Conservation (phyloP, 1,140 invertebrate species). For the Drosophila nikananu region DNA sequence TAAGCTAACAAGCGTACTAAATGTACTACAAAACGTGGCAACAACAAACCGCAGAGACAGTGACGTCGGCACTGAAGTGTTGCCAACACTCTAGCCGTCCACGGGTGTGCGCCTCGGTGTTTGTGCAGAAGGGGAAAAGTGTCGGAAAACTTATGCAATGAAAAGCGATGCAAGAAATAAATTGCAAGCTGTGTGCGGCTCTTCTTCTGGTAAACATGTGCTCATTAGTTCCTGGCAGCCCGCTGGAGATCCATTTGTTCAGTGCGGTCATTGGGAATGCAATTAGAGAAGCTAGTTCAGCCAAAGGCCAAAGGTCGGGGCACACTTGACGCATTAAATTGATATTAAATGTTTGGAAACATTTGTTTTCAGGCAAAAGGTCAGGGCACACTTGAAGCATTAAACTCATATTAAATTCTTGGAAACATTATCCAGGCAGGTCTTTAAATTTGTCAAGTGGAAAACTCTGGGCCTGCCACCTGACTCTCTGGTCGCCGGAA, state of each 20-base stretch:
- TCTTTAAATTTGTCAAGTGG: neutral
- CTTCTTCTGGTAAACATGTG: neutral
- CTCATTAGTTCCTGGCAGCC: conserved; percentile 14
- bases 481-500: conserved; percentile 22
- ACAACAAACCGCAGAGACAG: conserved; percentile 33
- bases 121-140: conserved; percentile 1
- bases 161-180: conserved; percentile 15
- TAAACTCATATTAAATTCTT: neutral
- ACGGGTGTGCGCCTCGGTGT: conserved; percentile 2
- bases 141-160: conserved; percentile 22
- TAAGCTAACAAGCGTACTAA: conserved; percentile 80
- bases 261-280: neutral
- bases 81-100: conserved; percentile 25
- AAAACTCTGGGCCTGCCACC: neutral
- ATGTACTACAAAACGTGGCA: conserved; percentile 70
- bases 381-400: neutral
- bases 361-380: conserved; percentile 6
- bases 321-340: neutral
- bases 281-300: conserved; percentile 7
- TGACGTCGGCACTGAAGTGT: conserved; percentile 60
- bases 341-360: neutral
- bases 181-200: conserved; percentile 15
- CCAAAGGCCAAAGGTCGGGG: conserved; percentile 8
- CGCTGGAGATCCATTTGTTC: conserved; percentile 15
- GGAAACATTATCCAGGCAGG: neutral